A percentile compares a stretch with the other conserved stretches of the same genome.
Evolutionary conservation across 35 echinoderm and acorn worm genomes (phyloP).

Genomic region (Patiria miniata): DNA sequence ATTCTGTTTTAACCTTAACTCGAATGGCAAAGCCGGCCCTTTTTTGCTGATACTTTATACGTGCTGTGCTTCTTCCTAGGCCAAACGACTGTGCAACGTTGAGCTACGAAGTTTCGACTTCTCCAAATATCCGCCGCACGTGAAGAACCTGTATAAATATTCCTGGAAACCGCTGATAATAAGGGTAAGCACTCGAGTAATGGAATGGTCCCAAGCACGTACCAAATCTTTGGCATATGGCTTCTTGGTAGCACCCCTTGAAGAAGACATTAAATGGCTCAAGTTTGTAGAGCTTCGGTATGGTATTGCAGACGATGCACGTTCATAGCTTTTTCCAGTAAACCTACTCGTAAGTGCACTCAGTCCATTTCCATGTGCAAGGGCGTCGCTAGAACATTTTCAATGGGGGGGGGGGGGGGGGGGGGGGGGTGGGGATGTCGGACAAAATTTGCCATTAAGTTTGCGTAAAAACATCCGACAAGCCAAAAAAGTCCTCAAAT

Average conservation of each 20-base stretch:
- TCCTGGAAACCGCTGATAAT: constrained; percentile 74
- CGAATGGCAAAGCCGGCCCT: no score
- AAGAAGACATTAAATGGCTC: neutral
- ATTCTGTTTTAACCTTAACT: no score
- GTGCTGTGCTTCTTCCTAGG: no score
- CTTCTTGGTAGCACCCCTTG: neutral
- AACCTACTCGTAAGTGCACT: neutral
- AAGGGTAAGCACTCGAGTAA: constrained; percentile 37
- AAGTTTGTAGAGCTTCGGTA: neutral
- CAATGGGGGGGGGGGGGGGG: no score
- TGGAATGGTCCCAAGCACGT: neutral
- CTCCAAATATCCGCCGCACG: constrained; percentile 43
- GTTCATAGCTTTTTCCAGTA: neutral
- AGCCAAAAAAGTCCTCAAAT: no score
- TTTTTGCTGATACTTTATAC: no score
- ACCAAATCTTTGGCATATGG: neutral
- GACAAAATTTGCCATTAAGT: no score
- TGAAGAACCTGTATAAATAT: constrained; percentile 25
- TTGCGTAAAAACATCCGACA: no score
- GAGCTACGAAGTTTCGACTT: constrained; percentile 58
- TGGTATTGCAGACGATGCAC: neutral
- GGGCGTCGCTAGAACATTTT: no score
- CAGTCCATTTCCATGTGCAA: neutral
- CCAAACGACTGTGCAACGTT: constrained; percentile 31
- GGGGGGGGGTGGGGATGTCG: no score